phyloP scores from a whole-genome alignment of 2,113 vertebrate genomes.

The Aphyosemion australe region DNA sequence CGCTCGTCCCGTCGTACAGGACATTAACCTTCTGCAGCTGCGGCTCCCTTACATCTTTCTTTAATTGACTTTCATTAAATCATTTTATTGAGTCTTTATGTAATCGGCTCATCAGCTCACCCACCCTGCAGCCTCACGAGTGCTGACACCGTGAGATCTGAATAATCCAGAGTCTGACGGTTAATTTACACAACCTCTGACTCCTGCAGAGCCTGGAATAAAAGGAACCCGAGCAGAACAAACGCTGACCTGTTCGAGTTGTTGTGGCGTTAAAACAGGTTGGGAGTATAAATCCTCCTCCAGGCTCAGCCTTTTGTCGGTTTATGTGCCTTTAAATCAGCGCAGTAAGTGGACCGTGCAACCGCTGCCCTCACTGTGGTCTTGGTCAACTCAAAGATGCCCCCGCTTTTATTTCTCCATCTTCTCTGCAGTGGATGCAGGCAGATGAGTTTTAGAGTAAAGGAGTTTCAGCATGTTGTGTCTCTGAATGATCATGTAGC shows the following conservation, averaged over 20 bases:
- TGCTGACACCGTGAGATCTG: slow-evolving; percentile 49
- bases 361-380: not conserved
- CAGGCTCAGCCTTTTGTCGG: slow-evolving; percentile 15
- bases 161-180: slow-evolving; percentile 28
- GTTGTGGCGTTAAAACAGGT: slow-evolving; percentile 46
- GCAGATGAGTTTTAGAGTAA: slow-evolving; percentile 37
- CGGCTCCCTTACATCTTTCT: not conserved
- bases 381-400: slow-evolving; percentile 3
- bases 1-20: not conserved
- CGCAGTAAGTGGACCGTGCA: slow-evolving; percentile 23
- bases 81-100: slow-evolving; percentile 30
- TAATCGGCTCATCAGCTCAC: slow-evolving; percentile 37
- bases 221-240: slow-evolving; percentile 55
- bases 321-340: slow-evolving; percentile 30
- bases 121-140: slow-evolving; percentile 29
- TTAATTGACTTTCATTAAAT: slow-evolving; percentile 39
- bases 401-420: slow-evolving; percentile 7
- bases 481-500: slow-evolving; percentile 30
- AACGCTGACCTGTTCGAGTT: slow-evolving; percentile 43
- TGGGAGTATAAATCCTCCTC: slow-evolving; percentile 40
- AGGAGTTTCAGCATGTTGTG: slow-evolving; percentile 19
- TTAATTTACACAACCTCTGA: slow-evolving; percentile 38
- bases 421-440: slow-evolving; percentile 19
- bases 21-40: not conserved
- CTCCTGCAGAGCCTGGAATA: slow-evolving; percentile 30